Percentiles rank a stretch among this genome's conserved stretches.
Conservation (phyloP, 2,888 invertebrate genomes). For the Caenorhabditis panamensis region DNA sequence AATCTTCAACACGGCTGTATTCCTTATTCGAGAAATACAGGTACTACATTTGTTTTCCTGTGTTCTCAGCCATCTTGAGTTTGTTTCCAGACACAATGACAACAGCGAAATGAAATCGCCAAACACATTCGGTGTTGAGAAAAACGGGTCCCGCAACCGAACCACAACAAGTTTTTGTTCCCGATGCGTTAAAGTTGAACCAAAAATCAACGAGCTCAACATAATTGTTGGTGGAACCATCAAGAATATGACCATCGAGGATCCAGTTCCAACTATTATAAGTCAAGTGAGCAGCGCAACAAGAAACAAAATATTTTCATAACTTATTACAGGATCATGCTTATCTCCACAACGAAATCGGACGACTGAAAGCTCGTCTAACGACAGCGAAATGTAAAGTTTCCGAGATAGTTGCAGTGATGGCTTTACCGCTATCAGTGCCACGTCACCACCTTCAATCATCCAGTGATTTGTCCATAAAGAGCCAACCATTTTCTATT, state of each 20-base stretch:
- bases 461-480: conserved; percentile 34
- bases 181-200: conserved; percentile 41
- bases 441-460: conserved; percentile 39
- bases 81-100: not conserved
- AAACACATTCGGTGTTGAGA: conserved; percentile 51
- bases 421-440: conserved; percentile 42
- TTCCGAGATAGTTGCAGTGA: conserved; percentile 63
- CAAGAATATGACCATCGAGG: conserved; percentile 52
- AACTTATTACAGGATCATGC: conserved; percentile 30
- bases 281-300: conserved; percentile 18
- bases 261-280: conserved; percentile 51
- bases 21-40: conserved; percentile 69
- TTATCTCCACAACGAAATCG: conserved; percentile 39
- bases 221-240: conserved; percentile 48
- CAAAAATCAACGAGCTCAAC: conserved; percentile 52
- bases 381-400: conserved; percentile 49
- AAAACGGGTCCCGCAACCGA: conserved; percentile 44
- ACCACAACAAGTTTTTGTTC: conserved; percentile 31
- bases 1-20: conserved; percentile 43
- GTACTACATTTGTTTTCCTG: conserved; percentile 23
- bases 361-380: conserved; percentile 60
- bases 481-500: conserved; percentile 40
- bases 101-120: conserved; percentile 40
- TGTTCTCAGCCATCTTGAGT: not conserved
- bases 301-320: not conserved